These are phyloP conservation scores for Mus pahari DNA, from an alignment of 2,113 vertebrate species.

Conservation along the genomic window DNA sequence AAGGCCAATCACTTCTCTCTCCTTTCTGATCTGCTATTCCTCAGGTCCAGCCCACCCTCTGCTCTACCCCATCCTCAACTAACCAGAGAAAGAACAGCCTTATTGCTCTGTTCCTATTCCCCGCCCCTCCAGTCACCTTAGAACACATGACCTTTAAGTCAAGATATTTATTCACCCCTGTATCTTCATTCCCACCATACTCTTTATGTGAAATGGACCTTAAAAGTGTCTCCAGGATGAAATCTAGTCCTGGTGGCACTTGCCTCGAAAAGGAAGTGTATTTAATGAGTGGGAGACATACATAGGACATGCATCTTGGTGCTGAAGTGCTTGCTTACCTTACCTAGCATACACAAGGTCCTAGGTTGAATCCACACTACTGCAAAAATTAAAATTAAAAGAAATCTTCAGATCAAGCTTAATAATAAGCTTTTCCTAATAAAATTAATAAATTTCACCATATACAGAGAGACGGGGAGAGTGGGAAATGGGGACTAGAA, in stretches of 20 bases:
- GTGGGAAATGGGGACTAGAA: background rate
- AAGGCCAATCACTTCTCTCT: background rate
- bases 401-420: background rate
- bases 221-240: background rate
- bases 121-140: background rate
- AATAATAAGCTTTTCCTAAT: background rate
- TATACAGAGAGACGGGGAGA: background rate
- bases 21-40: background rate
- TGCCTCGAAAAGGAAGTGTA: background rate
- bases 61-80: background rate
- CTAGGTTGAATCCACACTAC: background rate
- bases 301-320: background rate
- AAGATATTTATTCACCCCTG: background rate
- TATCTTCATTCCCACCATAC: background rate
- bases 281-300: background rate
- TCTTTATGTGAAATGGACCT: background rate
- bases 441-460: background rate
- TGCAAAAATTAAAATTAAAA: background rate
- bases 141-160: background rate
- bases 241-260: background rate
- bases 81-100: background rate
- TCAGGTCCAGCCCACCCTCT: background rate
- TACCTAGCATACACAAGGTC: background rate
- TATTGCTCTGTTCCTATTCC: rapidly evolving
- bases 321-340: too few relatives aligned